Percentiles rank a stretch among this genome's conserved stretches.
These are phyloP conservation scores for Macrotrachela quadricornifera DNA, from an alignment of 1,140 invertebrate genomes.

Conservation along the genomic window DNA sequence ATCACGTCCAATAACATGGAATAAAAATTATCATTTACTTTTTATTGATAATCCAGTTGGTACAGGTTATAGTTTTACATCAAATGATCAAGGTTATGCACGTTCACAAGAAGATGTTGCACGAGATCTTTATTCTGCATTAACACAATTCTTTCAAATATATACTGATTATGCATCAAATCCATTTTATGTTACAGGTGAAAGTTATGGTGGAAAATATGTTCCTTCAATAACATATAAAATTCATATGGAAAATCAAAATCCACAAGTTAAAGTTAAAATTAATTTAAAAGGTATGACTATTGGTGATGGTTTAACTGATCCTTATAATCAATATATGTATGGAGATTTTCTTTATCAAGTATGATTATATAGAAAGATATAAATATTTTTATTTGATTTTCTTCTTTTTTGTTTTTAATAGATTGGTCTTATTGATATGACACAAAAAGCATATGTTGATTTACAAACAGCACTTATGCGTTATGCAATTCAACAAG, in stretches of 20 bases:
- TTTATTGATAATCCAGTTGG: constrained; percentile 58
- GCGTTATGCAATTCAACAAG: neutral
- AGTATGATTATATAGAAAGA: neutral
- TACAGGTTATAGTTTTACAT: constrained; percentile 25
- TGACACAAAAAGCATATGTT: no score
- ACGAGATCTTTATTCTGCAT: constrained; percentile 25
- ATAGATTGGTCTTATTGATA: no score
- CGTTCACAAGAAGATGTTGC: constrained; percentile 29
- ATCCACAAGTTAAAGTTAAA: constrained; percentile 13
- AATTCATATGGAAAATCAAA: constrained; percentile 40
- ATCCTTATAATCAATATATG: constrained; percentile 37
- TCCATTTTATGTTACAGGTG: constrained; percentile 30
- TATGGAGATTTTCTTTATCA: neutral
- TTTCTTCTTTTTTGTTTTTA: no score
- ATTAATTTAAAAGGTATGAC: constrained; percentile 38
- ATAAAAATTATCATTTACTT: constrained; percentile 45
- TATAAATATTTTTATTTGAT: constrained; percentile 9
- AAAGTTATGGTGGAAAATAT: constrained; percentile 38
- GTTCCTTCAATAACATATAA: constrained; percentile 52
- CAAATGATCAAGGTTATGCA: constrained; percentile 19
- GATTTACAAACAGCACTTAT: neutral
- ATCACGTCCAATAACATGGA: constrained; percentile 41
- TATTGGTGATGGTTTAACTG: constrained; percentile 62
- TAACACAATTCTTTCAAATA: constrained; percentile 29
- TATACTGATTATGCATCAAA: constrained; percentile 21